phyloP scores from a whole-genome alignment of 2,888 invertebrate species.

The Leptodirus hochenwartii region DNA sequence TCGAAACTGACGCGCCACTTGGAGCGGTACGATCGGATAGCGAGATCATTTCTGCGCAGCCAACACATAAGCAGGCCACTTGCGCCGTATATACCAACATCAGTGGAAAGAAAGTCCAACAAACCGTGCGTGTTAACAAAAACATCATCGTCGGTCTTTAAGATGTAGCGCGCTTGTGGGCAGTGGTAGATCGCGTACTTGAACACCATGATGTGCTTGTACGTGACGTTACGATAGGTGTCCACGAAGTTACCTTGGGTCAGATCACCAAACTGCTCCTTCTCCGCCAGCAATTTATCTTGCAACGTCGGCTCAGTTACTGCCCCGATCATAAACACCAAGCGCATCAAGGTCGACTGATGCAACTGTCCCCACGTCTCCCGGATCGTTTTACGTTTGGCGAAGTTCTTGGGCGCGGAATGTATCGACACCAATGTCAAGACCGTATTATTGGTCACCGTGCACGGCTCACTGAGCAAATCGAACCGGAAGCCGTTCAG shows the following conservation, averaged over 20 bases:
- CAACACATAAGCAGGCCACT: constrained; percentile 45
- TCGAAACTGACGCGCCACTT: constrained; percentile 59
- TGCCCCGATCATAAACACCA: constrained; percentile 50
- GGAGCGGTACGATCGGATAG: constrained; percentile 43
- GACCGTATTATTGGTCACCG: constrained; percentile 23
- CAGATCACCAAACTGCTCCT: constrained; percentile 40
- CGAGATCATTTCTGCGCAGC: constrained; percentile 29
- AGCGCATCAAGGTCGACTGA: constrained; percentile 31
- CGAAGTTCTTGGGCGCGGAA: constrained; percentile 46
- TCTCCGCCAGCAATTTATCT: constrained; percentile 31
- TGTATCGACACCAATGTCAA: constrained; percentile 46
- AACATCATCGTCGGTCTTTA: constrained; percentile 65
- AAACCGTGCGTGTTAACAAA: constrained; percentile 49
- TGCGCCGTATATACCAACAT: constrained; percentile 40
- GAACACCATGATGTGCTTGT: constrained; percentile 67
- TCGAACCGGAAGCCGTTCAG: constrained; percentile 41
- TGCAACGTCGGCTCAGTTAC: constrained; percentile 24
- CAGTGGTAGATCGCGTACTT: constrained; percentile 62
- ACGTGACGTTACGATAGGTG: constrained; percentile 64
- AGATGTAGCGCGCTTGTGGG: constrained; percentile 39
- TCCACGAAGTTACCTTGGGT: constrained; percentile 63
- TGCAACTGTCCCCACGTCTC: constrained; percentile 59
- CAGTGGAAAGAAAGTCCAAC: constrained; percentile 35
- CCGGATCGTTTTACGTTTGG: constrained; percentile 47
- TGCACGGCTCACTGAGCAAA: constrained; percentile 30